Evolutionary conservation across 2,113 vertebrate genomes (phyloP).

Genomic region (Marmota flaviventris): DNA sequence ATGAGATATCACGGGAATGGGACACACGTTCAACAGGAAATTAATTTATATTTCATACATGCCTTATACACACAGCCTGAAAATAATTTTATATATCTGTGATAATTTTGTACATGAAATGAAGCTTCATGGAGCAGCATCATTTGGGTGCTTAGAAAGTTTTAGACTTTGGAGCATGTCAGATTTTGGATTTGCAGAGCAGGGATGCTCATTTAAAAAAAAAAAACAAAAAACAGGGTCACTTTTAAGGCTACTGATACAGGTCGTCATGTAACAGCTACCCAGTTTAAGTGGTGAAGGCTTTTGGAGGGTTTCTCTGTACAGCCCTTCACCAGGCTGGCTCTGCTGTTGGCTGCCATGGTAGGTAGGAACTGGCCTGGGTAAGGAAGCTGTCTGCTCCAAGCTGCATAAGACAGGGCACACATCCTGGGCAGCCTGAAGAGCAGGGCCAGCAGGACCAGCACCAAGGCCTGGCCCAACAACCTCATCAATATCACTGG

Average conservation of each 20-base stretch:
- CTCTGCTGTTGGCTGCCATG: not conserved
- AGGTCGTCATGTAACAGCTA: not conserved
- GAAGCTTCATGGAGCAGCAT: not conserved
- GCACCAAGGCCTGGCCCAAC: accelerated
- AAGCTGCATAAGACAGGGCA: not conserved
- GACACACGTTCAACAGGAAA: not conserved
- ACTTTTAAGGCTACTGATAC: not conserved
- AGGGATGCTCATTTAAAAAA: not conserved
- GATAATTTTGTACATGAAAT: not conserved
- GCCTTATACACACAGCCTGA: not conserved
- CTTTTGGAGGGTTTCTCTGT: not conserved
- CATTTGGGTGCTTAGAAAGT: not conserved
- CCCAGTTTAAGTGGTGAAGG: not conserved
- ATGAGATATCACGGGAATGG: not conserved
- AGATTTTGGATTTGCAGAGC: not conserved
- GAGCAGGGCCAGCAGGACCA: not conserved
- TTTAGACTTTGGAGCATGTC: not conserved
- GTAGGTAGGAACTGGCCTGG: not conserved
- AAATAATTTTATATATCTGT: not conserved
- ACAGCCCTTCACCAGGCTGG: not conserved
- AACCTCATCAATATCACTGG: not conserved
- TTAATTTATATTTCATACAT: not conserved
- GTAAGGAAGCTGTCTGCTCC: not conserved
- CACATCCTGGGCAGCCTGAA: not conserved
- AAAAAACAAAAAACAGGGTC: not conserved